Conservation (phyloP, 2,888 invertebrate genomes). For the Plemyria rubiginata region DNA sequence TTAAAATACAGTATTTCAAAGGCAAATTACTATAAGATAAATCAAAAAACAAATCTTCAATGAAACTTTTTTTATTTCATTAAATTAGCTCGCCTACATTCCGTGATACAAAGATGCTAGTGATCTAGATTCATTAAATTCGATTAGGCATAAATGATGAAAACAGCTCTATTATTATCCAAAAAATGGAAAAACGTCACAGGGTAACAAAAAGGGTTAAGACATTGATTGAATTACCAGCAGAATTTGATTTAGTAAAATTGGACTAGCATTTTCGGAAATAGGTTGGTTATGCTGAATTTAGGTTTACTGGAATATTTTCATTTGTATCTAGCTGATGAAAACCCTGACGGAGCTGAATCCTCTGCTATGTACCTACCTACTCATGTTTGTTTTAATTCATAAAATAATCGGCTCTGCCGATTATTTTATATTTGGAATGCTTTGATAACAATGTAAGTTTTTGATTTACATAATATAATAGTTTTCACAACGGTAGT, state of each 20-base stretch:
- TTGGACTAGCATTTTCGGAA: neutral
- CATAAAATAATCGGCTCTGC: too few relatives aligned
- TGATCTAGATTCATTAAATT: neutral
- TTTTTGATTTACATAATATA: too few relatives aligned
- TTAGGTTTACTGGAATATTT: neutral
- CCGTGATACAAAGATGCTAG: neutral
- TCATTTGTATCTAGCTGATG: neutral
- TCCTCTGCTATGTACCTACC: too few relatives aligned
- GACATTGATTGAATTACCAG: conserved; percentile 8
- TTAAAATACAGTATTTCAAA: too few relatives aligned
- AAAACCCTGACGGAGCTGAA: too few relatives aligned
- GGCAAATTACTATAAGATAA: too few relatives aligned
- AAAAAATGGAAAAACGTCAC: neutral
- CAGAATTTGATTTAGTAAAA: conserved; percentile 22
- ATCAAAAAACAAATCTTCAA: neutral
- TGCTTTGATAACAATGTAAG: too few relatives aligned
- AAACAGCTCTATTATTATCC: neutral
- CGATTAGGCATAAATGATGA: neutral
- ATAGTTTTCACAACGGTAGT: too few relatives aligned
- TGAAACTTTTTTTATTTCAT: neutral
- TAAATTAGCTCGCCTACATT: neutral
- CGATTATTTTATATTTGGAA: too few relatives aligned
- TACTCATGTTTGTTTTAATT: too few relatives aligned
- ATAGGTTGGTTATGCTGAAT: too few relatives aligned
- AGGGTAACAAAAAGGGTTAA: neutral